Conservation (phyloP, 2,113 vertebrate species). For the Vireo altiloquus region DNA sequence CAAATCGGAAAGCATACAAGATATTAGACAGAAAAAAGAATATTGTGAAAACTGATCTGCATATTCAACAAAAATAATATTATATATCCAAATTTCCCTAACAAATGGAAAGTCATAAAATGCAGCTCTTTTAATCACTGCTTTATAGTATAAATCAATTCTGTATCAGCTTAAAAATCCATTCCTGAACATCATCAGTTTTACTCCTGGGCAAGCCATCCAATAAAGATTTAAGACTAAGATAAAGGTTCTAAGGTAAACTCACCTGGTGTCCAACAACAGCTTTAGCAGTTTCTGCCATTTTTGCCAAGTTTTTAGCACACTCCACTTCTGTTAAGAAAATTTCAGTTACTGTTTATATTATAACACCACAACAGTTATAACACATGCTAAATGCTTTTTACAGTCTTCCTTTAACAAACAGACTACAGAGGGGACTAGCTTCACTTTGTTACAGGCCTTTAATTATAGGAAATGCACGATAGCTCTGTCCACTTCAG, state of each 20-base stretch:
- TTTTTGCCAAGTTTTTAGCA: constrained; percentile 90
- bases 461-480: constrained; percentile 46
- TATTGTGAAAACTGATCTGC: not conserved
- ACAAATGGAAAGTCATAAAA: not conserved
- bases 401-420: not conserved
- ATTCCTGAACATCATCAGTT: not conserved
- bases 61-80: not conserved
- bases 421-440: not conserved
- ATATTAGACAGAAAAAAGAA: not conserved
- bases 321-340: constrained; percentile 86
- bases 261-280: constrained; percentile 87
- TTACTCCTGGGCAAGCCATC: not conserved
- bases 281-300: constrained; percentile 90
- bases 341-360: not conserved
- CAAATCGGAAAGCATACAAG: not conserved
- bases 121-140: not conserved
- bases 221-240: not conserved
- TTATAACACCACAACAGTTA: not conserved
- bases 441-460: not conserved
- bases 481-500: constrained; percentile 41
- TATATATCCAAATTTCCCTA: not conserved
- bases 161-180: not conserved
- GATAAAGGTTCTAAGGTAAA: not conserved
- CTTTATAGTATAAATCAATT: not conserved
- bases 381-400: not conserved